Conservation (phyloP, 2,797 vertebrate species). For the Thaleichthys pacificus region DNA sequence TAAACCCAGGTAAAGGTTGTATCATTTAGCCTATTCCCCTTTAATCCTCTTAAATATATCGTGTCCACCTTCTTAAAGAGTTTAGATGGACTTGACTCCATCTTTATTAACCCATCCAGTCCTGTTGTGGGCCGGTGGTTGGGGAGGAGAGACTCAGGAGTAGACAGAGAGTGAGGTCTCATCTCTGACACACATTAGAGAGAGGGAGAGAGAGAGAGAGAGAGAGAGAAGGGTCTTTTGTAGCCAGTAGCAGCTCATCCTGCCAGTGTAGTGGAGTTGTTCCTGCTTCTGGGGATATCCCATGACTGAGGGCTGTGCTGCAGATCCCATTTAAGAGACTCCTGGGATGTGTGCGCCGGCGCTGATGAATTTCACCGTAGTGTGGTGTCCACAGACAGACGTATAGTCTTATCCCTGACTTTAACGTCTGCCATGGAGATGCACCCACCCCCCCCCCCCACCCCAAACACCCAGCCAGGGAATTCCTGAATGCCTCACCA, state of each 20-base stretch:
- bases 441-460: neutral
- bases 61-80: neutral
- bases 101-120: neutral
- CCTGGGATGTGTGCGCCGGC: conserved; percentile 1
- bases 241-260: neutral
- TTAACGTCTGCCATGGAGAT: neutral
- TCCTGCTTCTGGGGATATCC: neutral
- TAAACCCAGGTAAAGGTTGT: neutral
- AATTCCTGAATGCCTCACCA: conserved; percentile 17
- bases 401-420: conserved; percentile 21
- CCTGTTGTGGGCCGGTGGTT: neutral
- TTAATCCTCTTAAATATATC: neutral
- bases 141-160: no score
- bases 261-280: no score
- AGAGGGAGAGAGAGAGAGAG: no score
- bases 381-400: conserved; percentile 1
- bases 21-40: neutral
- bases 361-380: conserved; percentile 33
- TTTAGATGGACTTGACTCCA: neutral
- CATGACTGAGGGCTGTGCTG: conserved; percentile 10
- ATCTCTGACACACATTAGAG: no score
- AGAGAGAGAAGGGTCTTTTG: neutral
- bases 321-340: conserved; percentile 33
- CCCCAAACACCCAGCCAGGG: conserved; percentile 22
- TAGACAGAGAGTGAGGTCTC: neutral